Evolutionary conservation across 2,113 vertebrate species (phyloP), one percentile per base, ranked within the genome.

Genomic region (Ctenomys sociabilis): DNA sequence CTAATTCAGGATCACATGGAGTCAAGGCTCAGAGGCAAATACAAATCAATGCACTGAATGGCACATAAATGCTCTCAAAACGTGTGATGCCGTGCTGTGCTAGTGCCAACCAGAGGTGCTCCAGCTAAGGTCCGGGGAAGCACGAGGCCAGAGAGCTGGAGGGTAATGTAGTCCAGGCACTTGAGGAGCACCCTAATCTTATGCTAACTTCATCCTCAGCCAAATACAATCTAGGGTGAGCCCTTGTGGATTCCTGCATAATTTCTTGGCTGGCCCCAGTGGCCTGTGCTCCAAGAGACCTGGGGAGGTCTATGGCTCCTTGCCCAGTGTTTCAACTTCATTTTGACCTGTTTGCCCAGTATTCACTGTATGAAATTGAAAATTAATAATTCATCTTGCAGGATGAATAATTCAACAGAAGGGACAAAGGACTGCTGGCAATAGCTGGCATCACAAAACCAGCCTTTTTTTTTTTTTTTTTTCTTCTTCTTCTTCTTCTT

Each of bases 381-480:
- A 96, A 91, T 97, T 95, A 97, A 97, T 98, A 94, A 97, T 98
- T 97, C 52, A 96, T 96, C 72, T 86, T 30, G 1, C 1, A 57
- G 78, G 89, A 94, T 96, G n/a, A 97, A 97, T 85, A 72, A 97
- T 98, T 97, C 91, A 91, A 77, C 54, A 57, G 92, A 85, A 8
- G 73, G 3, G 49, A 96, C 92, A 77, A 93, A 95, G 61, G 70
- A 45, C 2, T 26, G 3, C 68, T 3, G 14, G 85, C 3, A 1
- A 52, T 40, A 49, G 32, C 26, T 95, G 96, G 80, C 40, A 72
- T 94, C 70, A 90, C 35, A 90, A 87, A 96, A 84, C 87, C 11
- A 94, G 80, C 21, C 81, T 9, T 9, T 26, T 45, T 45, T 52
- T 63, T 35, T 26, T 52, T 30, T 30, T 9, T 63, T 35, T 26